These are phyloP conservation scores for Leontopithecus rosalia DNA, from an alignment of 2,797 vertebrate genomes.

Conservation along the genomic window DNA sequence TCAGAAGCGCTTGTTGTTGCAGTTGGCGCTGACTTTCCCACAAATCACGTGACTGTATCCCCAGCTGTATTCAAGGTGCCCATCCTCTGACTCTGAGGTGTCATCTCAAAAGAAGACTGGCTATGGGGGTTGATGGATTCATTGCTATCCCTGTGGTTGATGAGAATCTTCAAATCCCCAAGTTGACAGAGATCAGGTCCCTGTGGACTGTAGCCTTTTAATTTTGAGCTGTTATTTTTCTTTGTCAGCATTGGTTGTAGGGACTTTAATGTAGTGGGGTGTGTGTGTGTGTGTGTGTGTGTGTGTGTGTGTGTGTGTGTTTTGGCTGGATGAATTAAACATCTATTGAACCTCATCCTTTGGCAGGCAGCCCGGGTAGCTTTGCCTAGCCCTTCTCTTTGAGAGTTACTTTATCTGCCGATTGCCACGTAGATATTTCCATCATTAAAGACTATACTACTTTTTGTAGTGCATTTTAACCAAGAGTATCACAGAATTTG, in stretches of 20 bases:
- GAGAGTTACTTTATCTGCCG: conserved; percentile 9
- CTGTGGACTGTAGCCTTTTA: conserved; percentile 32
- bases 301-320: background rate
- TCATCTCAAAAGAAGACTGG: background rate
- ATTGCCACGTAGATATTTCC: background rate
- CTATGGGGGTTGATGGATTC: background rate
- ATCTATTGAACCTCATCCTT: conserved; percentile 26
- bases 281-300: background rate
- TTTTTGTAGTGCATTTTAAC: background rate
- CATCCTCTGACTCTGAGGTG: background rate
- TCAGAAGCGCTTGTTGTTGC: rapidly evolving
- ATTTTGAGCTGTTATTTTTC: background rate
- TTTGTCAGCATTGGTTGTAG: background rate
- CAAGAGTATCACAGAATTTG: background rate
- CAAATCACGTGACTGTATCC: background rate
- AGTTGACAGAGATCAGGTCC: background rate
- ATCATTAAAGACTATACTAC: background rate
- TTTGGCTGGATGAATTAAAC: conserved; percentile 11
- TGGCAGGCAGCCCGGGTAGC: conserved; percentile 16
- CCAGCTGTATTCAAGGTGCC: background rate
- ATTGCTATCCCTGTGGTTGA: background rate
- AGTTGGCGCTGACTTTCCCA: background rate
- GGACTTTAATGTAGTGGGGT: background rate
- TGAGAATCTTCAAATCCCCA: background rate
- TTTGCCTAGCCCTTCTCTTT: background rate